Conservation (phyloP, 92 coral and sea anemone species). For the Palythoa grandiflora region DNA sequence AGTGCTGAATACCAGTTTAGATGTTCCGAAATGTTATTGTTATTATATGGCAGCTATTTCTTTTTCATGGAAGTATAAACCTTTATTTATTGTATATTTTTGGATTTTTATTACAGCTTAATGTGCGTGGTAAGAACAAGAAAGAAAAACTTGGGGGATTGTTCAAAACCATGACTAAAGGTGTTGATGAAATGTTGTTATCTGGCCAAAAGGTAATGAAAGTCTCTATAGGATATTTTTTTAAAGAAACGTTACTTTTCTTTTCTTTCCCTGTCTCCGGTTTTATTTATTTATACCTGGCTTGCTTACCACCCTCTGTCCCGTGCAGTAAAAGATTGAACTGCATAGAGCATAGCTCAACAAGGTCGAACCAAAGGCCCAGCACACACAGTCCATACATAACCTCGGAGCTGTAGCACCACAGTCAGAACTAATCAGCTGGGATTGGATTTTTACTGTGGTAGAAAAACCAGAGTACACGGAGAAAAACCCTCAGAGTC, state of each 20-base stretch:
- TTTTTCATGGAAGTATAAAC: background rate
- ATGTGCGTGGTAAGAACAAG: constrained; percentile 99
- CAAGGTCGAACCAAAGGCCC: background rate
- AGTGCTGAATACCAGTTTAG: too few relatives aligned
- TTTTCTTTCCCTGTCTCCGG: background rate
- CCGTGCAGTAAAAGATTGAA: too few relatives aligned
- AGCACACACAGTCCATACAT: background rate
- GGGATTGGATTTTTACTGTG: too few relatives aligned
- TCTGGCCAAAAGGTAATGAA: constrained; percentile 89
- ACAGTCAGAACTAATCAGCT: too few relatives aligned
- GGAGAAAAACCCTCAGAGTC: too few relatives aligned
- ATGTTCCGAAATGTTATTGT: too few relatives aligned
- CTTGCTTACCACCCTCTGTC: too few relatives aligned
- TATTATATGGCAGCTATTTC: background rate
- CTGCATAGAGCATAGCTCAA: background rate
- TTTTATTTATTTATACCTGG: background rate
- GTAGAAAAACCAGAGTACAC: too few relatives aligned
- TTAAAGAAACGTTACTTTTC: too few relatives aligned
- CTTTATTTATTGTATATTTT: background rate
- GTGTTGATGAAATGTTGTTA: constrained; percentile 93
- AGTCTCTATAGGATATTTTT: background rate
- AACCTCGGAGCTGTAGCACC: too few relatives aligned
- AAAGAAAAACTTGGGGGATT: constrained; percentile 95
- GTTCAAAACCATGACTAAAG: constrained; percentile 93
- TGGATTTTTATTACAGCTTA: constrained; percentile 60